A percentile compares a stretch with the other conserved stretches of the same genome.
Conservation (phyloP, 1,140 invertebrate species). For the Asobara japonica region DNA sequence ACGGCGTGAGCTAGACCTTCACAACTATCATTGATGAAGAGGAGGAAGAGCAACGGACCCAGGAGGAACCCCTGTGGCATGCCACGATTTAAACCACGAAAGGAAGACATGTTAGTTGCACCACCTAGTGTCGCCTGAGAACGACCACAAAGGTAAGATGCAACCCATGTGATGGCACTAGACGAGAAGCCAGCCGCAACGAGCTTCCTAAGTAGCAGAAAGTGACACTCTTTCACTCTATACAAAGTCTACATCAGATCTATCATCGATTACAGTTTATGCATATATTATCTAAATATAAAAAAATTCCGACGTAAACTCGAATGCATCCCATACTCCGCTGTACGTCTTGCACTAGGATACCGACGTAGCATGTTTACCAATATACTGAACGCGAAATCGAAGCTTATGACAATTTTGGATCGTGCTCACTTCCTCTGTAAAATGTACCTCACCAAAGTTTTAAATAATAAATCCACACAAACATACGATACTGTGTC, state of each 20-base stretch:
- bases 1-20: too few relatives aligned
- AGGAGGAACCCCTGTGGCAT: too few relatives aligned
- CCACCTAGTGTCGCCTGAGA: too few relatives aligned
- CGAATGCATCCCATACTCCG: neutral
- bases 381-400: slow-evolving; percentile 3
- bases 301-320: slow-evolving; percentile 22
- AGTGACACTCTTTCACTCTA: slow-evolving; percentile 16
- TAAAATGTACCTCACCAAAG: neutral
- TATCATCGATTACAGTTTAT: slow-evolving; percentile 35
- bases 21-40: too few relatives aligned
- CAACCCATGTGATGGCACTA: too few relatives aligned
- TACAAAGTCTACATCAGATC: slow-evolving; percentile 37
- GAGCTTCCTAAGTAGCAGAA: too few relatives aligned
- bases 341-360: neutral
- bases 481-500: neutral
- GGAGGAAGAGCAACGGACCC: too few relatives aligned
- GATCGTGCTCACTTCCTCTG: neutral
- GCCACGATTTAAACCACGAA: too few relatives aligned
- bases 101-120: too few relatives aligned
- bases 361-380: neutral
- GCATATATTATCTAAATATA: slow-evolving; percentile 20
- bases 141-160: too few relatives aligned
- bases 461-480: neutral
- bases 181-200: too few relatives aligned
- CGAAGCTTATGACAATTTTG: neutral